Conservation (phyloP, 2,113 vertebrate species). For the Microcebus murinus region DNA sequence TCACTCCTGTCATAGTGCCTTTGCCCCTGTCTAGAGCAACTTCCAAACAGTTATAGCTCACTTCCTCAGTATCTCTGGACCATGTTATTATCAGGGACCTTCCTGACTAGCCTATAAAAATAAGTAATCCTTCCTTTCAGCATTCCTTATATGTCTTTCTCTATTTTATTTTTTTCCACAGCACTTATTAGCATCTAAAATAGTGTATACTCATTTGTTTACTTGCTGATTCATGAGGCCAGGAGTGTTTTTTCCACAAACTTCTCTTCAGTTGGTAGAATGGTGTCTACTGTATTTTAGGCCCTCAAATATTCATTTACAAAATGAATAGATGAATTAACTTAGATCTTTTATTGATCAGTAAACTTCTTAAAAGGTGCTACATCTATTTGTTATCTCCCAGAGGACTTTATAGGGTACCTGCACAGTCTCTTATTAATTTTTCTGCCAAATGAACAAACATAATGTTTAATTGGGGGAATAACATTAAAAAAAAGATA, state of each 20-base stretch:
- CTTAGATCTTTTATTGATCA: slow-evolving; percentile 18
- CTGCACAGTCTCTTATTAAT: not conserved
- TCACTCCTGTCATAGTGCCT: not conserved
- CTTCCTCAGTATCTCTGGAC: not conserved
- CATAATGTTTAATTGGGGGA: not conserved
- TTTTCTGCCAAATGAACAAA: slow-evolving; percentile 45
- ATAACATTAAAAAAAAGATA: slow-evolving; percentile 30
- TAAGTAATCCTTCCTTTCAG: not conserved
- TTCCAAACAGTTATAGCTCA: not conserved
- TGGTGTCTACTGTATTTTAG: not conserved
- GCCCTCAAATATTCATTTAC: slow-evolving; percentile 17
- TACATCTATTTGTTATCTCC: not conserved
- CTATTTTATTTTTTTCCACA: not conserved
- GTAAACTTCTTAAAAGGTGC: not conserved
- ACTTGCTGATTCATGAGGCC: not conserved
- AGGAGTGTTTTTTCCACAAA: not conserved
- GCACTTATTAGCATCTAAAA: not conserved
- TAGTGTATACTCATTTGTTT: not conserved
- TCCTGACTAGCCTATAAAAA: not conserved
- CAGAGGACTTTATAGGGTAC: not conserved
- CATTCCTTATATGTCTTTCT: not conserved
- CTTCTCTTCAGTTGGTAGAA: slow-evolving; percentile 20
- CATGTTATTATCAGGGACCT: not conserved
- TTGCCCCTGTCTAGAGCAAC: not conserved
- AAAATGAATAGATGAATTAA: slow-evolving; percentile 10